phyloP scores from a whole-genome alignment of 37 sponge, comb jelly and placozoan species.

The Haliclona indistincta region DNA sequence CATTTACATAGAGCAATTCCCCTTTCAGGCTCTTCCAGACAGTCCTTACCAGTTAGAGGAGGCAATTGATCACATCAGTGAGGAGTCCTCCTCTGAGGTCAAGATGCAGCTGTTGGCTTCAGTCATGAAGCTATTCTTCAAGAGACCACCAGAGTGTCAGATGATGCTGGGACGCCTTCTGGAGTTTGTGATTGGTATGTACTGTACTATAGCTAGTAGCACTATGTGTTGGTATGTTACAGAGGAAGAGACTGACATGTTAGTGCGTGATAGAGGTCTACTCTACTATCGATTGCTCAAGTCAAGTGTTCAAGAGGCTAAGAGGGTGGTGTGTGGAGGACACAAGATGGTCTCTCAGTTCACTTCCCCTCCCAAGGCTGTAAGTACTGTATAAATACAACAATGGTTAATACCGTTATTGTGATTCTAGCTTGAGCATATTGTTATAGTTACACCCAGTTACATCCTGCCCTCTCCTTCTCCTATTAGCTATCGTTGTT shows the following conservation, averaged over 20 bases:
- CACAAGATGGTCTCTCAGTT: neutral
- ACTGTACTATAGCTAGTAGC: too few relatives aligned
- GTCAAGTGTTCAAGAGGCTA: slow-evolving; percentile 65
- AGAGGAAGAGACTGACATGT: slow-evolving; percentile 95
- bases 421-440: neutral
- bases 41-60: slow-evolving; percentile 90
- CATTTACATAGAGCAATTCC: neutral
- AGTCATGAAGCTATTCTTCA: slow-evolving; percentile 95
- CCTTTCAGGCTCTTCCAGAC: slow-evolving; percentile 58
- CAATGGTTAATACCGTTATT: neutral
- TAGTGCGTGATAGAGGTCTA: slow-evolving; percentile 88
- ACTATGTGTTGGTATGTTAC: neutral
- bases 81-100: slow-evolving; percentile 70
- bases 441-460: neutral
- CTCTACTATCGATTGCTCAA: slow-evolving; percentile 93
- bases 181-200: slow-evolving; percentile 80
- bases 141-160: slow-evolving; percentile 96
- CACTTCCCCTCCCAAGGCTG: neutral
- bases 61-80: slow-evolving; percentile 44
- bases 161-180: slow-evolving; percentile 85
- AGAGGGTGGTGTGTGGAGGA: slow-evolving; percentile 63
- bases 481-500: slow-evolving; percentile 69
- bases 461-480: neutral
- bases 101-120: slow-evolving; percentile 90
- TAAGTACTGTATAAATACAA: neutral